phyloP scores from a whole-genome alignment of 2,888 invertebrate genomes.

The Luffia ferchaultella region DNA sequence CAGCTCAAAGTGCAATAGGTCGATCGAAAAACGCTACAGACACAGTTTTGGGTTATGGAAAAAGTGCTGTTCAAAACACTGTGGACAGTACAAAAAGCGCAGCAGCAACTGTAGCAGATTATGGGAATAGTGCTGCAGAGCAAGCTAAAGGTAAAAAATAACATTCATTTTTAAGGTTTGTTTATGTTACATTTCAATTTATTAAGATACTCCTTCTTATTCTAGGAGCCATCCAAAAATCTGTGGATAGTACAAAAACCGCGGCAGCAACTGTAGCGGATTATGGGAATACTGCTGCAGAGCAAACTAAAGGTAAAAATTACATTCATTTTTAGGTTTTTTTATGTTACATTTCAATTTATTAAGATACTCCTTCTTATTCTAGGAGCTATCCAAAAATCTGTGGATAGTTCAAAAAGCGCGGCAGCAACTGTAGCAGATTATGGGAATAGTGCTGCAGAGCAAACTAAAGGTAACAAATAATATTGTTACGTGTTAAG shows the following conservation, averaged over 20 bases:
- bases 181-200: slow-evolving; percentile 18
- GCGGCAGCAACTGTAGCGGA: slow-evolving; percentile 30
- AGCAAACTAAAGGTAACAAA: slow-evolving; percentile 29
- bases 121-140: slow-evolving; percentile 20
- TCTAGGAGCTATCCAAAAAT: slow-evolving; percentile 25
- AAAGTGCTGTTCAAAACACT: slow-evolving; percentile 23
- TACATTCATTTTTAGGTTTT: not conserved
- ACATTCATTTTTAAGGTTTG: not conserved
- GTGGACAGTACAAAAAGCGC: slow-evolving; percentile 34
- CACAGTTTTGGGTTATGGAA: not conserved
- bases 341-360: not conserved
- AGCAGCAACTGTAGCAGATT: slow-evolving; percentile 29
- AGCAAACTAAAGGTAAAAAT: not conserved
- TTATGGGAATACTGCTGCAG: slow-evolving; percentile 18
- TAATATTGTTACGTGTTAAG: too few species aligned
- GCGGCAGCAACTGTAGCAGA: slow-evolving; percentile 38
- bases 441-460: slow-evolving; percentile 36
- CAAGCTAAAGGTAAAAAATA: slow-evolving; percentile 36
- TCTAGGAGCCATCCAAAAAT: slow-evolving; percentile 22
- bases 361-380: too few species aligned
- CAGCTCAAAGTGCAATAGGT: not conserved
- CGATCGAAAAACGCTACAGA: not conserved
- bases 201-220: too few species aligned
- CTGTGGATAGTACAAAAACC: slow-evolving; percentile 37
- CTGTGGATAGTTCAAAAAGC: slow-evolving; percentile 29